phyloP scores from a whole-genome alignment of 2,113 vertebrate genomes.

The Kryptolebias marmoratus region DNA sequence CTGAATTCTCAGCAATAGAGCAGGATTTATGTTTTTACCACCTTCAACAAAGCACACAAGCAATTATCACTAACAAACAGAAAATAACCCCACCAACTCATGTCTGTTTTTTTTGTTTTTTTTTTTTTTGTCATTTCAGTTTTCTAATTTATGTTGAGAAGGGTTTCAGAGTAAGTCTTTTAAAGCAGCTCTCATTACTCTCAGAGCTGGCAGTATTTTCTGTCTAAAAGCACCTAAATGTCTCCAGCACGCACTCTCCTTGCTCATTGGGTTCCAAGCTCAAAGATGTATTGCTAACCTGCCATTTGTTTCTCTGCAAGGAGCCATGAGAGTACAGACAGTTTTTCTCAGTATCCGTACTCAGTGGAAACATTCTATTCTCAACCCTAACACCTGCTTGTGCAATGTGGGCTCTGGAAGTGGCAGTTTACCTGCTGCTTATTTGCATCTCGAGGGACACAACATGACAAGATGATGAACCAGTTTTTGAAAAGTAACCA shows the following conservation, averaged over 20 bases:
- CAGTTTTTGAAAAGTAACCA: conserved; percentile 1
- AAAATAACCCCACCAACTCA: no score
- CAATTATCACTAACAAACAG: no score
- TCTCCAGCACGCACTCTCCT: neutral
- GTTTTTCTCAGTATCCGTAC: neutral
- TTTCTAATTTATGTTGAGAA: no score
- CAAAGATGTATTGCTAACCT: neutral
- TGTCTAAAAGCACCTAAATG: neutral
- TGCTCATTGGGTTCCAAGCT: neutral
- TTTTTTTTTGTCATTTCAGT: no score
- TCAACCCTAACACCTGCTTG: conserved; percentile 1
- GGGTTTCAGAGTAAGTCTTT: neutral
- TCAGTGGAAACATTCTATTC: neutral
- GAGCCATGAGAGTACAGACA: neutral
- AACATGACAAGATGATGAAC: conserved; percentile 3
- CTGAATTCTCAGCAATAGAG: no score
- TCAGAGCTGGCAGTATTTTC: neutral
- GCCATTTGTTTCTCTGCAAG: neutral
- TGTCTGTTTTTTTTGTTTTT: no score
- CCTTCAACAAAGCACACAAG: no score
- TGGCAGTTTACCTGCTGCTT: conserved; percentile 1
- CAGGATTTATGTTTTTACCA: no score
- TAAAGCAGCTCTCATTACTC: neutral
- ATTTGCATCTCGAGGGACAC: neutral
- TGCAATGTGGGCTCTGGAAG: conserved; percentile 1